A percentile compares a stretch with the other conserved stretches of the same genome.
Evolutionary conservation across 2,113 vertebrate genomes (phyloP).

Genomic region (Pachycephala philippinensis): DNA sequence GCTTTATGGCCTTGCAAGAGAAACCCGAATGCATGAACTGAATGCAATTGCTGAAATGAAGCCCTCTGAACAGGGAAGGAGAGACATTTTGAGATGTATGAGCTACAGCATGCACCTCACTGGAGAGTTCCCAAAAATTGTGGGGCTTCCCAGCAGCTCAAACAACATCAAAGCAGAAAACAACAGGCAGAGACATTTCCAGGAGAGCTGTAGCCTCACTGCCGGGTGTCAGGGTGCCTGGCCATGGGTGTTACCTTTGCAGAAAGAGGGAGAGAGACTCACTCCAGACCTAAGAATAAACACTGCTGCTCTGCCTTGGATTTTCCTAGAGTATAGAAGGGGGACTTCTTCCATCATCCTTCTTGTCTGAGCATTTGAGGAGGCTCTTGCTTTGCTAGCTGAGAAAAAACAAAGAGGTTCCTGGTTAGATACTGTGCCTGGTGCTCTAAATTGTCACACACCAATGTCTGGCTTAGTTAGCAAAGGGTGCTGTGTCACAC

Average conservation of each 20-base stretch:
- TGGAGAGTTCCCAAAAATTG: not conserved
- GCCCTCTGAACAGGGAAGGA: not conserved
- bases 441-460: not conserved
- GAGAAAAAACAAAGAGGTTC: not conserved
- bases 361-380: not conserved
- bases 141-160: not conserved
- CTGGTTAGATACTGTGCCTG: not conserved
- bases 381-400: not conserved
- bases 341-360: not conserved
- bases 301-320: not conserved
- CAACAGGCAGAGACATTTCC: not conserved
- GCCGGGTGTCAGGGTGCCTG: not conserved
- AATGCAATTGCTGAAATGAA: not conserved
- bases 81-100: not conserved
- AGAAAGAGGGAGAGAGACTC: not conserved
- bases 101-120: not conserved
- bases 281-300: not conserved
- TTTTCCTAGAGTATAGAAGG: not conserved
- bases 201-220: not conserved
- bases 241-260: not conserved
- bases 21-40: not conserved
- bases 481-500: not conserved
- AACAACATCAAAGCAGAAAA: not conserved
- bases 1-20: not conserved
- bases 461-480: not conserved